Conservation (phyloP, 1,140 invertebrate species). For the Heliconius hermathena region DNA sequence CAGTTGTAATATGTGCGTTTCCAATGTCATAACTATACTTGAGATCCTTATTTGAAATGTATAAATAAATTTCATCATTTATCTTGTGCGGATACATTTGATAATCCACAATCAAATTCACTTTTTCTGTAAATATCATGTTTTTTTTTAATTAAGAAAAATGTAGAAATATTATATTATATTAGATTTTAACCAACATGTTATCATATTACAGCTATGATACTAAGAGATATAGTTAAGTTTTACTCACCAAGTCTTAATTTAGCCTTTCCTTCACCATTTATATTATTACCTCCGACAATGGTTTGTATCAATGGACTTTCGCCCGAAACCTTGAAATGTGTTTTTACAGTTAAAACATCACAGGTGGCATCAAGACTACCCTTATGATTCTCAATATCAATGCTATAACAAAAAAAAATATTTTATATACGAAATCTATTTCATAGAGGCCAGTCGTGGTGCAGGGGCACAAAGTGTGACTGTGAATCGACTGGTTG, state of each 20-base stretch:
- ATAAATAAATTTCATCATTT: background rate
- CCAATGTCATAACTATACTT: background rate
- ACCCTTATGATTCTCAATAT: conserved; percentile 23
- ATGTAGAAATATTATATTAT: too few relatives aligned
- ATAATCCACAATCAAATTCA: too few relatives aligned
- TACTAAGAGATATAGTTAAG: background rate
- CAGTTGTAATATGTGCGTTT: background rate
- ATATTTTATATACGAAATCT: background rate
- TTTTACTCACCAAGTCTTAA: conserved; percentile 22
- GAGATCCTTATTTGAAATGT: background rate
- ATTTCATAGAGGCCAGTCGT: background rate
- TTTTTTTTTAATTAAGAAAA: too few relatives aligned
- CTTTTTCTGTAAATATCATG: too few relatives aligned
- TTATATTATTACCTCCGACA: conserved; percentile 14
- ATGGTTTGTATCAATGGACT: conserved; percentile 17
- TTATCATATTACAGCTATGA: too few relatives aligned
- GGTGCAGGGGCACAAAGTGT: too few relatives aligned
- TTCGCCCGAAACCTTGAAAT: conserved; percentile 16
- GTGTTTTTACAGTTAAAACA: conserved; percentile 15
- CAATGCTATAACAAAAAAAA: conserved; percentile 23
- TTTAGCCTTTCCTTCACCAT: conserved; percentile 28
- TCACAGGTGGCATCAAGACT: conserved; percentile 13
- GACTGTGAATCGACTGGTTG: too few relatives aligned
- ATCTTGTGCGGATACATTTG: background rate
- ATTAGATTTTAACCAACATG: too few relatives aligned